Conservation (phyloP, 2,113 vertebrate species). For the Benthochromis sp. region DNA sequence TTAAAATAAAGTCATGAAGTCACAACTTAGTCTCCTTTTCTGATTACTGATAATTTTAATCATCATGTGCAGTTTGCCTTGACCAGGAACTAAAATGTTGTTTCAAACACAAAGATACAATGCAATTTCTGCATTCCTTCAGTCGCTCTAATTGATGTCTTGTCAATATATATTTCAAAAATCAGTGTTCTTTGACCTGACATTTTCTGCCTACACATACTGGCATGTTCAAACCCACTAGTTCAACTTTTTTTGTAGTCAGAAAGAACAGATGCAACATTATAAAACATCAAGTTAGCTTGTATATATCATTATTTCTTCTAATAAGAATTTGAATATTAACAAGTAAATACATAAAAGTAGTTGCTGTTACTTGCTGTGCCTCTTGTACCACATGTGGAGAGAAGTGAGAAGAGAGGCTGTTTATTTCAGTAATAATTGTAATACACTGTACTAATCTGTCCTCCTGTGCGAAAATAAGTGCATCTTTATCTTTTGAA, state of each 20-base stretch:
- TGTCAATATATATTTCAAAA: not conserved
- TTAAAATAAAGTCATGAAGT: not conserved
- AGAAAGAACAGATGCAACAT: not conserved
- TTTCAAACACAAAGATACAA: accelerated
- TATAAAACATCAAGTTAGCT: not conserved
- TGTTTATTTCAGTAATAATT: not conserved
- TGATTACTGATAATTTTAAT: not conserved
- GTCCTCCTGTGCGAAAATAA: not conserved
- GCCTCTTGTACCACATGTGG: not conserved
- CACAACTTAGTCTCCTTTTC: not conserved
- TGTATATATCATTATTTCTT: not conserved
- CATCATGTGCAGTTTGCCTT: accelerated
- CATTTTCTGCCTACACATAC: not conserved
- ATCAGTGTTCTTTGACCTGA: not conserved
- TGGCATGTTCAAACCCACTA: not conserved
- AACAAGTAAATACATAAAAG: not conserved
- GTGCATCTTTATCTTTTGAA: not conserved
- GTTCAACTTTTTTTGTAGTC: not conserved
- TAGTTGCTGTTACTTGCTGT: not conserved
- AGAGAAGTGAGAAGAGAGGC: not conserved
- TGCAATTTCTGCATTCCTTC: not conserved
- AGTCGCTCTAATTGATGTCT: not conserved
- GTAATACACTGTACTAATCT: not conserved
- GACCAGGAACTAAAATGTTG: not conserved
- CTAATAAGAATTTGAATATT: not conserved